phyloP scores from a whole-genome alignment of 2,888 invertebrate species.

The Ptychoptera contaminata region DNA sequence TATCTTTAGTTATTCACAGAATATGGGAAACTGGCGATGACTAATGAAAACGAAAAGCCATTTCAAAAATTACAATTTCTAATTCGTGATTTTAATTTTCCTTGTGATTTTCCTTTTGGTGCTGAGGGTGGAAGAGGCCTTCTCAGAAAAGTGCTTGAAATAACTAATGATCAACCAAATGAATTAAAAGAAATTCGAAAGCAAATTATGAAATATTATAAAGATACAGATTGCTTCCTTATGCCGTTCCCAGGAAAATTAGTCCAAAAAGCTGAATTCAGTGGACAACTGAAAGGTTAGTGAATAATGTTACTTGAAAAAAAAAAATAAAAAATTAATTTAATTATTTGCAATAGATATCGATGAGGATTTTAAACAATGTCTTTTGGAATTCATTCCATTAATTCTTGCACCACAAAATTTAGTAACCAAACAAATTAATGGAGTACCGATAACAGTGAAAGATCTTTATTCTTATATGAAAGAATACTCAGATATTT shows the following conservation, averaged over 20 bases:
- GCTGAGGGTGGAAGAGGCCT: constrained; percentile 3
- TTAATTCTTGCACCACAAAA: constrained; percentile 3
- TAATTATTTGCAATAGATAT: neutral
- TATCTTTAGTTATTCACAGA: constrained; percentile 3
- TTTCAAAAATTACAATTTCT: constrained; percentile 7
- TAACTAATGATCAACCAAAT: constrained; percentile 3
- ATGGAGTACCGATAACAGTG: constrained; percentile 1
- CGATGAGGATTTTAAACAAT: constrained; percentile 7
- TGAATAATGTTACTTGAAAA: too few species aligned
- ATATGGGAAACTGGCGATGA: constrained; percentile 4
- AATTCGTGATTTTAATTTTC: constrained; percentile 5
- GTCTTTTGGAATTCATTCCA: constrained; percentile 1
- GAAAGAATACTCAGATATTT: constrained; percentile 4
- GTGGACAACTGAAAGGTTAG: neutral
- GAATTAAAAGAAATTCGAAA: constrained; percentile 4
- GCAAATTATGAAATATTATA: constrained; percentile 3
- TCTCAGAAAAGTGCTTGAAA: neutral
- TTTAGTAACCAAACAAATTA: constrained; percentile 1
- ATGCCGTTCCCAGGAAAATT: constrained; percentile 8
- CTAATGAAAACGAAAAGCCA: neutral
- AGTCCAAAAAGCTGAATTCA: neutral
- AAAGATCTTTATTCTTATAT: constrained; percentile 2
- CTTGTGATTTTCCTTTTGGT: constrained; percentile 5
- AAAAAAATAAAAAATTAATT: too few species aligned
- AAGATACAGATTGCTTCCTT: constrained; percentile 4